Evolutionary conservation across 2,797 vertebrate genomes (phyloP).

Genomic region (Potorous gilbertii): DNA sequence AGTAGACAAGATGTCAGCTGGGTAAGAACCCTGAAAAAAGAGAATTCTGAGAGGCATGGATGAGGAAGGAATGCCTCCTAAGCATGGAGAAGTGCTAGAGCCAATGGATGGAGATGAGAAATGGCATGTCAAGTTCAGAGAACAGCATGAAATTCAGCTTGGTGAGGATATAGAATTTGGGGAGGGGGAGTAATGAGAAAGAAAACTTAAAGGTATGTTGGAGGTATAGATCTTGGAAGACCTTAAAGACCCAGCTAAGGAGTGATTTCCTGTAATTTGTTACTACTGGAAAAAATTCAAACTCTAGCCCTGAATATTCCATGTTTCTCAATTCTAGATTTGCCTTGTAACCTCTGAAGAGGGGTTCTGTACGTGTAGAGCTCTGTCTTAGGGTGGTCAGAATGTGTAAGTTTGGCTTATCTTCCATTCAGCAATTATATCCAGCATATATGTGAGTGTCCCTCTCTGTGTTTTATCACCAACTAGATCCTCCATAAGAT

Average conservation of each 20-base stretch:
- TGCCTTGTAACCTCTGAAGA: not conserved
- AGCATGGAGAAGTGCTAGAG: not conserved
- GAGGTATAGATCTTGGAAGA: no score
- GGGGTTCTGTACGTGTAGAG: not conserved
- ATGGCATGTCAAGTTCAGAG: not conserved
- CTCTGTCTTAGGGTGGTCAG: not conserved
- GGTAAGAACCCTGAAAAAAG: not conserved
- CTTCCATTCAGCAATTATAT: not conserved
- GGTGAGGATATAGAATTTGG: not conserved
- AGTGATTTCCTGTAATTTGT: not conserved
- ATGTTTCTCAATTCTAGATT: not conserved
- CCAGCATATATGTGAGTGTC: not conserved
- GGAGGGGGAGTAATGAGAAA: not conserved
- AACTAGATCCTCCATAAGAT: no score
- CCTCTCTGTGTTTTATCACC: not conserved
- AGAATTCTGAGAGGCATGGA: not conserved
- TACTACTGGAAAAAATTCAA: not conserved
- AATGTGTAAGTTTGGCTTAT: not conserved
- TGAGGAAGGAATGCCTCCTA: not conserved
- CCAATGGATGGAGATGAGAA: not conserved
- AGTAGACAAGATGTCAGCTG: not conserved
- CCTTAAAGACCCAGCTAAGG: no score
- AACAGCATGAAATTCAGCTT: not conserved
- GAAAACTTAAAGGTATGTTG: not conserved
- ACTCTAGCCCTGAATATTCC: slow-evolving; percentile 27